Evolutionary conservation across 2,113 vertebrate genomes (phyloP).

Genomic region (Agapornis roseicollis): DNA sequence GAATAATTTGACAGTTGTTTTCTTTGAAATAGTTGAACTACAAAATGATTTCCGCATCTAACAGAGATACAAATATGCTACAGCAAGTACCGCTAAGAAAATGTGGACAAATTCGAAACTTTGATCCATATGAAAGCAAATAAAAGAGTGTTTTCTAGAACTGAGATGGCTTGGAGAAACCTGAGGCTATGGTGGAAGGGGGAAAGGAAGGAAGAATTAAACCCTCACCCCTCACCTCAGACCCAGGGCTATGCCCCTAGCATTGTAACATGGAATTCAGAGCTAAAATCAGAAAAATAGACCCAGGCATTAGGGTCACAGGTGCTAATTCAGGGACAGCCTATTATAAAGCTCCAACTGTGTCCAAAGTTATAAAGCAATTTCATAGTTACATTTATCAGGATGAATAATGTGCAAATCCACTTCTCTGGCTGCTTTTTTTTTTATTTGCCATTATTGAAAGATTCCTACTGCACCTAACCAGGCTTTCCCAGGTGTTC

Average conservation of each 20-base stretch:
- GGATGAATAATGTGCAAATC: conserved; percentile 27
- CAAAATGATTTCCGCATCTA: neutral
- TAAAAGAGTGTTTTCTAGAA: neutral
- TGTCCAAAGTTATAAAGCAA: conserved; percentile 49
- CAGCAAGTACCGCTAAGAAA: neutral
- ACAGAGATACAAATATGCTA: neutral
- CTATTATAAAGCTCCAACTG: conserved; percentile 57
- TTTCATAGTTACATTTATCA: conserved; percentile 48
- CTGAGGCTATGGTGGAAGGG: neutral
- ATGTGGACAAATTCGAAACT: neutral
- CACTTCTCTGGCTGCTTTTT: neutral
- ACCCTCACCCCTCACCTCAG: neutral
- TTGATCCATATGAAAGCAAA: neutral
- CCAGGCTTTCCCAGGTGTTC: neutral
- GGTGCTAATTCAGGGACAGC: conserved; percentile 35
- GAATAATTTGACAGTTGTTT: conserved; percentile 40
- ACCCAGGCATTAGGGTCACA: conserved; percentile 20
- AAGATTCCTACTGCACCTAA: neutral
- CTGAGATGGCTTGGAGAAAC: neutral
- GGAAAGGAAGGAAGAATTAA: neutral
- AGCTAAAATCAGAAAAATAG: conserved; percentile 23
- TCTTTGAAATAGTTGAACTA: conserved; percentile 13
- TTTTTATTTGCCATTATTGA: neutral
- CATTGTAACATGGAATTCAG: neutral
- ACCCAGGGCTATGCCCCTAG: neutral